Evolutionary conservation across 2,797 vertebrate species (phyloP), one percentile per base, ranked within the genome.

Genomic region (Gastrophryne carolinensis): DNA sequence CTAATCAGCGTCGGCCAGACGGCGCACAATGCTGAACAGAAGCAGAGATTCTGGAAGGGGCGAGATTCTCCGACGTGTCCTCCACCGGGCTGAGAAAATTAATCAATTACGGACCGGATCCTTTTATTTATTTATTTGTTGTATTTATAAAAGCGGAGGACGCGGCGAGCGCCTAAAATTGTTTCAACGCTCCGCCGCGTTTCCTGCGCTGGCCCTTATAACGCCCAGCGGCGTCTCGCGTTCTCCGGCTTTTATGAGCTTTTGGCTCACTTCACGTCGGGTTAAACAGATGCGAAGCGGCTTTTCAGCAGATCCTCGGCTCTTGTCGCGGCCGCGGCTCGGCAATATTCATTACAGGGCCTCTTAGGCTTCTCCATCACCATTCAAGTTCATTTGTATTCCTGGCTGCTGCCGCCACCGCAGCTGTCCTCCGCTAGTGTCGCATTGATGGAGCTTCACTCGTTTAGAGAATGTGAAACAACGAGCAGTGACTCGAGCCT

Each of bases 241-340:
- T 53, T 67, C 10, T 8, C 7, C 21, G 44, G 47, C 47, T 35
- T 52, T 52, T 35, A 53, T 13, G 15, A 24, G 29, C 50, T 15
- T 53, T 50, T 9, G 15, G 52, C 23, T 54, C 44, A 13, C 21
- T 52, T 44, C 26, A 29, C 13, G 39, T 23, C 17, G 26, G 23
- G 47, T 49, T 50, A n/a, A 66, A 66, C 47, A 66, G 49, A 67
- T 53, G 64, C 21, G 17, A 37, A 67, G 29, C 15, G 34, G 44
- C 62, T 65, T 21, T 11, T 34, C 15, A 50, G 44, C 10, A 6
- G 3, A 24, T 23, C 53, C 13, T 29, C 13, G 19, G 11, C n/a
- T 35, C 29, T 35, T 12, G 5, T 47, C 2, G 15, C 9, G 15
- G 50, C 37, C 35, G 24, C 3, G n/a, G 5, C 21, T 21, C 29